Conservation (phyloP, 2,888 invertebrate genomes). For the Xylota segnis region DNA sequence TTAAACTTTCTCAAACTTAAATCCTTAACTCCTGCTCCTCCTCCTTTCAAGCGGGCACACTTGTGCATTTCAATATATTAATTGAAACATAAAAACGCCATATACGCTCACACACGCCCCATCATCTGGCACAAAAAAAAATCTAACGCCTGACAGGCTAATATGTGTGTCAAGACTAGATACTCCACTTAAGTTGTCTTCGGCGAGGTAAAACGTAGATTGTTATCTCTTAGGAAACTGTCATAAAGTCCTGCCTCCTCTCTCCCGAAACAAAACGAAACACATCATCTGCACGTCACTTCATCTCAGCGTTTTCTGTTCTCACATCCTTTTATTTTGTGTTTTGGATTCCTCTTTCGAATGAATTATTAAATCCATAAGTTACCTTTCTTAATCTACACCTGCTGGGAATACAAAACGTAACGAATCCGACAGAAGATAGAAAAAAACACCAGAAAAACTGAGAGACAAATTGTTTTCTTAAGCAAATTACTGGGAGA, state of each 20-base stretch:
- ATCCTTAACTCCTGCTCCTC: not conserved
- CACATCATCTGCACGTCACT: slow-evolving; percentile 2
- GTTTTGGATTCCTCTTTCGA: not conserved
- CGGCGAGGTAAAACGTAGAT: not conserved
- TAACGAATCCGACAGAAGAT: not conserved
- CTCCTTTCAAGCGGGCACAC: not conserved
- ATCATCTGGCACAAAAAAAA: not conserved
- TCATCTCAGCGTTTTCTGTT: not conserved
- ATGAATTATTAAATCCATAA: slow-evolving; percentile 33
- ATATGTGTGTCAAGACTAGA: slow-evolving; percentile 14
- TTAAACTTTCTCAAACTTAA: no score
- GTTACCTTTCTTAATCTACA: slow-evolving; percentile 11
- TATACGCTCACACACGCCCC: no score
- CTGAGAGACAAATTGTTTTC: slow-evolving; percentile 43
- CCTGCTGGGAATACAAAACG: slow-evolving; percentile 18
- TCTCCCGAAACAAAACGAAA: no score
- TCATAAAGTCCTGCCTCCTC: slow-evolving; percentile 29
- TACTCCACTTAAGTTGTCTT: slow-evolving; percentile 13
- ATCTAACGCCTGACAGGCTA: slow-evolving; percentile 6
- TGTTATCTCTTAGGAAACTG: slow-evolving; percentile 46
- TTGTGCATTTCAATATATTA: not conserved
- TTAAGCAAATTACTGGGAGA: slow-evolving; percentile 29
- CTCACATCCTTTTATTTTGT: not conserved
- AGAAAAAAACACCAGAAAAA: not conserved
- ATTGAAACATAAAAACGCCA: slow-evolving; percentile 11